Evolutionary conservation across 2,113 vertebrate species (phyloP), one percentile per base, ranked within the genome.

Genomic region (Limanda limanda): DNA sequence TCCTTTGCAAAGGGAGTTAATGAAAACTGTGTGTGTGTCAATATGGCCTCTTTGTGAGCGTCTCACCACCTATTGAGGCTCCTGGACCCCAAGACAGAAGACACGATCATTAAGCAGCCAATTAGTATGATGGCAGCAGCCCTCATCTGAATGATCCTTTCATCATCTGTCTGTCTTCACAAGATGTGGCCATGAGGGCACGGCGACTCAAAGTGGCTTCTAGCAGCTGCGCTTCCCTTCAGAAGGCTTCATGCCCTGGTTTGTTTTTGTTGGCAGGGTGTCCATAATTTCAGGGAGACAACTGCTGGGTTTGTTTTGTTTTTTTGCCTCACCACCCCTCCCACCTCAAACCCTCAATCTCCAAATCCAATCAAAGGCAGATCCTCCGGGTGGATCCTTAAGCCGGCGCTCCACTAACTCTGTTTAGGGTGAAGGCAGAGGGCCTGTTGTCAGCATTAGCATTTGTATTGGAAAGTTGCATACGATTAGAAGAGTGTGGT

Each of bases 381-480:
- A 87, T 88, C 89, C 87, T 83, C 76, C 54, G 74, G 71, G 78
- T 76, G 83, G 83, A 87, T 70, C 71, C 90, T 51, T 83, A 74
- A 91, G 82, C 84, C 14, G 35, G 60, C 35, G 68, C 79, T 86
- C 79, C 83, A 75, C 77, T 80, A 67, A 71, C 79, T 79, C 48
- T 79, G 71, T 81, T 90, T 81, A 76, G 45, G 71, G 74, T 85
- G 68, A 78, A 68, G 76, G 81, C 68, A 31, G 70, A 59, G 59
- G 57, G 74, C 72, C 68, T 42, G 71, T 88, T 75, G 82, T 85
- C 86, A 82, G 80, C 76, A 86, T 91, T 91, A 88, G 87, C 79
- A 83, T 91, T 90, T 88, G 87, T 91, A 87, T 92, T 87, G 87
- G 86, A 81, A 86, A 86, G 69, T 85, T 76, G 88, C 81, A 85